Evolutionary conservation across 2,888 invertebrate genomes (phyloP), one percentile per base, ranked within the genome.

Genomic region (Hymenopus coronatus): DNA sequence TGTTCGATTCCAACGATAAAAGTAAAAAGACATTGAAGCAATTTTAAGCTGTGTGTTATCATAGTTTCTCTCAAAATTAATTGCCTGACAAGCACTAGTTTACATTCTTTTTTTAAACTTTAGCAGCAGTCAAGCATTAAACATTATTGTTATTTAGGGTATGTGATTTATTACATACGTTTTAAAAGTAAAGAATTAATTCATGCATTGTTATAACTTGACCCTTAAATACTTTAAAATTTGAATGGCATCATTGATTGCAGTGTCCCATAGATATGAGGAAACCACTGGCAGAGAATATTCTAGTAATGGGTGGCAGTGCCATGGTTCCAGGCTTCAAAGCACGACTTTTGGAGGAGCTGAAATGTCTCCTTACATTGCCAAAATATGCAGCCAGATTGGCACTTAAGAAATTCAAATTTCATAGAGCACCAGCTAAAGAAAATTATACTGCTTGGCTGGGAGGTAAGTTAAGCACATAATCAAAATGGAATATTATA

Each of bases 281-380:
- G 25, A 95, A 95, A 88, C 94, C 94, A 87, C 94, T 99, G 83
- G 96, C 98, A 0, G 96, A 96, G 92, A 98, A 97, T 93, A 95
- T 99, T 91, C 94, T 99, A 89, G 93, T 99, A 28, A 95, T 97
- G 89, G 99, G 99, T 81, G 99, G 99, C 20, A 96, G 97, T 2
- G 94, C 96, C 0, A 96, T 97, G 95, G 94, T 97, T 91, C 96
- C 96, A 88, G 99, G 99, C 0, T 96, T 99, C 91, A 95, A 96
- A 92, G 95, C 97, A 30, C 95, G 99, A 88, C 94, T 99, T 1
- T 95, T 96, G 91, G 94, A 95, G 2, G 99, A 99, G 93, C 94
- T 99, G 89, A 94, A 95, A 70, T 92, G 94, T 89, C 94, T 98
- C 84, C 92, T 96, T n/a, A 93, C 94, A 40, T 94, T 94, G 91